phyloP scores from a whole-genome alignment of 1,140 invertebrate species.

The Atta texana region DNA sequence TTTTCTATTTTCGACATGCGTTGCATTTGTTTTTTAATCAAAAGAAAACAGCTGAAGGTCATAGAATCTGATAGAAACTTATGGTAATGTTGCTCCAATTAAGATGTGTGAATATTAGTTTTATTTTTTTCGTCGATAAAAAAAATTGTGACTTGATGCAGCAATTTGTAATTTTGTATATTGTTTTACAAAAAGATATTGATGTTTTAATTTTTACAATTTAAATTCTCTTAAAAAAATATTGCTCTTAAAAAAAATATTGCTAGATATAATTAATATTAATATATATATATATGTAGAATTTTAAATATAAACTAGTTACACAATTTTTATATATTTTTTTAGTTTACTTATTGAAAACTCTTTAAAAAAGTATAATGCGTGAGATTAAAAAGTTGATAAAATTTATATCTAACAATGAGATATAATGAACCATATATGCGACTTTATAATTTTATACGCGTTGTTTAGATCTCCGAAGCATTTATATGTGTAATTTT shows the following conservation, averaged over 20 bases:
- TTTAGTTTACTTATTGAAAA: neutral
- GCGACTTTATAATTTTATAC: constrained; percentile 21
- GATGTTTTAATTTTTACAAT: constrained; percentile 3
- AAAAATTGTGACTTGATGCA: too few relatives aligned
- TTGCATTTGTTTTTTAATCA: too few relatives aligned
- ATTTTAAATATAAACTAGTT: too few relatives aligned
- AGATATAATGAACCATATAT: neutral
- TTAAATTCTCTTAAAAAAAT: neutral
- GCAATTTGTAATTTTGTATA: neutral
- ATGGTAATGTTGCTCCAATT: too few relatives aligned
- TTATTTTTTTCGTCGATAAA: too few relatives aligned
- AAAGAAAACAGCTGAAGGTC: too few relatives aligned
- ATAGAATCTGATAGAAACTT: too few relatives aligned
- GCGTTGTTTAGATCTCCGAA: constrained; percentile 1
- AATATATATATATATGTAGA: neutral
- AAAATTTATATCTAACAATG: neutral
- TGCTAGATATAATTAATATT: neutral
- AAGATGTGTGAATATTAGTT: too few relatives aligned
- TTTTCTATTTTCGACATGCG: too few relatives aligned
- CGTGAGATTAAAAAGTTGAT: neutral
- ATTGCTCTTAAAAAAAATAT: neutral
- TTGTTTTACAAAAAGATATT: neutral
- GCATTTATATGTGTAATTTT: neutral
- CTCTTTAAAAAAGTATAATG: neutral
- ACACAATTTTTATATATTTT: too few relatives aligned